Base-by-base conservation (phyloP, 1,140 invertebrate species). In the Ladona fulva region DNA sequence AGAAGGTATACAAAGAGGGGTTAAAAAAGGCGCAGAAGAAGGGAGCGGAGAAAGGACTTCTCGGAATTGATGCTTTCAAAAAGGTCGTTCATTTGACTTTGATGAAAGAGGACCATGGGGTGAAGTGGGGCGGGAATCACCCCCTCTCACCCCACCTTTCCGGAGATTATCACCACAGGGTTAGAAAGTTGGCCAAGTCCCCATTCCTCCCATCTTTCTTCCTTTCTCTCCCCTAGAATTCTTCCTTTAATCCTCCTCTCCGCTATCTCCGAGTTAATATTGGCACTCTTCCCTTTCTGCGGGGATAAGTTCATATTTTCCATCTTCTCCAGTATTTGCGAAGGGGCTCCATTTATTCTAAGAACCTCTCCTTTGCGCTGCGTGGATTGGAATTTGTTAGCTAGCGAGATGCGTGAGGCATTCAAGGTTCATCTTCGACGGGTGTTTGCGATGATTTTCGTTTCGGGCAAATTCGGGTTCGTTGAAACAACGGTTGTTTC, bases 61-160 rank as follows among this genome's bases (percentile, higher is more conserved):
- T 12, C n/a, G 52, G 52, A 66, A 66, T 66, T 66, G 52, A 66
- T 66, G 52, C 52, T 66, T 66, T 66, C 52, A 66, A 66, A 66
- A 66, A 66, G 52, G 52, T 22, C 52, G 52, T 66, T 66, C 52
- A 66, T 66, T 66, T 66, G 52, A 66, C 52, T 66, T 66, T 66
- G 52, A 66, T 66, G 52, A 66, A 22, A 22, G 52, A 12, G 52
- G 52, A 19, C 44, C 44, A 11, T 10, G 44, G 52, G 3, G 52
- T 3, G 12, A 22, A 22, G 52, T 16, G 52, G 52, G 52, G 52
- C 14, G 52, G 52, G 52, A 6, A 66, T 3, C 52, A 66, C 3
- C 52, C 52, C 52, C 52, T 22, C 19, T 52, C 19, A 11, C 44
- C 44, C 19, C n/a, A n/a, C n/a, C 44, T 19, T 52, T 19, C 52